These are phyloP conservation scores for Danio albolineatus DNA, from an alignment of 2,797 vertebrate genomes.

Conservation along the genomic window DNA sequence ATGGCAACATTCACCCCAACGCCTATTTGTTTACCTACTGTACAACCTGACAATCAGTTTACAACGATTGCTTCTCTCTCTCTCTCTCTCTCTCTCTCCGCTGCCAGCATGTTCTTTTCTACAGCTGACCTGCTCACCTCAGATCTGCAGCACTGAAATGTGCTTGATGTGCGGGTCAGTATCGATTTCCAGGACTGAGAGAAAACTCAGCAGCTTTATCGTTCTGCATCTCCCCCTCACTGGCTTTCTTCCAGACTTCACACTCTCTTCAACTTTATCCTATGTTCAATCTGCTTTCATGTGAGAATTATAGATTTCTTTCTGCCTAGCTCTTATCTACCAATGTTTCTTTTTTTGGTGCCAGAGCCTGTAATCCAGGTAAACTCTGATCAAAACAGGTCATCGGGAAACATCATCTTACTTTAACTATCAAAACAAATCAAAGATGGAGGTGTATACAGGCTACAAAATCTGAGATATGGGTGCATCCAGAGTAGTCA, in stretches of 20 bases:
- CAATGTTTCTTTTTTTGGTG: background rate
- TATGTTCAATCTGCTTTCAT: conserved; percentile 59
- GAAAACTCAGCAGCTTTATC: conserved; percentile 68
- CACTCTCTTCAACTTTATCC: conserved; percentile 24
- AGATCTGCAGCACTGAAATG: background rate
- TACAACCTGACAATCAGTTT: background rate
- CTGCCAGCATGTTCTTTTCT: conserved; percentile 22
- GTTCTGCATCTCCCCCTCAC: conserved; percentile 65
- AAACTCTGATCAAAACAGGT: background rate
- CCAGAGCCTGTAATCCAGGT: background rate
- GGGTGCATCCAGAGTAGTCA: background rate
- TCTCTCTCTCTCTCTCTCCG: conserved; percentile 5
- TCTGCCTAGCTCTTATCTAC: conserved; percentile 14
- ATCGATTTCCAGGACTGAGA: conserved; percentile 43
- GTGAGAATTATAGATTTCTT: background rate
- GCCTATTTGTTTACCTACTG: conserved; percentile 18
- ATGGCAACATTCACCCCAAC: background rate
- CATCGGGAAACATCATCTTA: background rate
- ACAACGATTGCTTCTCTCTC: conserved; percentile 9
- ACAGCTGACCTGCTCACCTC: conserved; percentile 36
- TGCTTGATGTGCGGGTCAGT: conserved; percentile 35
- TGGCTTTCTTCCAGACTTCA: conserved; percentile 20
- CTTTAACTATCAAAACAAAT: conserved; percentile 16
- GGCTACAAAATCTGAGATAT: background rate
- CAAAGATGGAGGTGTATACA: background rate